Percentiles rank a stretch among this genome's conserved stretches.
These are phyloP conservation scores for Tetramorium alpestre DNA, from an alignment of 1,140 invertebrate species.

Conservation along the genomic window DNA sequence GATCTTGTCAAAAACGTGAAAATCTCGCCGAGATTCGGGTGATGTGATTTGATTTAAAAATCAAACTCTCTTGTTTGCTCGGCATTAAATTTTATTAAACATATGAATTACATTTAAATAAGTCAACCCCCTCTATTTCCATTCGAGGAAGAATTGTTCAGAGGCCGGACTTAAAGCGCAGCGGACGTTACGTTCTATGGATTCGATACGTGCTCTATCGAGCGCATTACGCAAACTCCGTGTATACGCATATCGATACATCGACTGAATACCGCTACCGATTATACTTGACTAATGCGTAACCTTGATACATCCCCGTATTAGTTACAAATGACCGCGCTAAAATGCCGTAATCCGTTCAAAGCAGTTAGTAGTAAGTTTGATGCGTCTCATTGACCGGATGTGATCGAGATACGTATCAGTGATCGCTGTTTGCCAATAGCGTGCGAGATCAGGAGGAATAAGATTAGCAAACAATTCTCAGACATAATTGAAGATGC, in stretches of 20 bases:
- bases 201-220: constrained; percentile 32
- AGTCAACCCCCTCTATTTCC: constrained; percentile 8
- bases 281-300: constrained; percentile 61
- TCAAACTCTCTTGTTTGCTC: background rate
- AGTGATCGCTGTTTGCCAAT: background rate
- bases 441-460: background rate
- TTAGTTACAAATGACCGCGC: constrained; percentile 52
- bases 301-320: constrained; percentile 50
- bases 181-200: constrained; percentile 4
- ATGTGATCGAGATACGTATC: background rate
- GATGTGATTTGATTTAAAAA: background rate
- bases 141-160: background rate
- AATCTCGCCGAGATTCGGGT: background rate
- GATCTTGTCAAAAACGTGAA: background rate
- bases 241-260: constrained; percentile 40
- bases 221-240: constrained; percentile 37
- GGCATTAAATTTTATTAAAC: background rate
- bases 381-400: constrained; percentile 32
- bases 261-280: constrained; percentile 38
- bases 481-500: constrained; percentile 4
- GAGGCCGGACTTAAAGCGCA: constrained; percentile 47
- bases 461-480: background rate
- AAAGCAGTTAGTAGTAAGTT: constrained; percentile 51
- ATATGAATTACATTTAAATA: background rate
- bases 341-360: constrained; percentile 48